Percentiles rank a stretch among this genome's conserved stretches.
Conservation (phyloP, 2,113 vertebrate species). For the Sinocyclocheilus anshuiensis region DNA sequence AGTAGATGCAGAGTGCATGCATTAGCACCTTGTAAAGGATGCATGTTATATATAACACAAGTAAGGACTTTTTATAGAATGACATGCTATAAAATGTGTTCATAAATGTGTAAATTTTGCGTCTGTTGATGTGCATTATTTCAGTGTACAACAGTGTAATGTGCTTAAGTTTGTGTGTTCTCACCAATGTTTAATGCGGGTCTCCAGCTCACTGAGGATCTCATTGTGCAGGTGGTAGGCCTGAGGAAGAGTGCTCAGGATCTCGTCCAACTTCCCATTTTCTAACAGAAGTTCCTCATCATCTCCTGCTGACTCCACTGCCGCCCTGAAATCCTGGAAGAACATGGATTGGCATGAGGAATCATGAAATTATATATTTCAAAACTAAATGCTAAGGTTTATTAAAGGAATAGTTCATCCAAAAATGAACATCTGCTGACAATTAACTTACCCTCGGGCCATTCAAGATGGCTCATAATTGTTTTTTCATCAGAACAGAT, state of each 20-base stretch:
- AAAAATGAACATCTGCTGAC: no score
- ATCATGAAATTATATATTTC: neutral
- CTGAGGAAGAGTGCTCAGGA: constrained; percentile 85
- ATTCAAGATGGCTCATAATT: no score
- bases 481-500: no score
- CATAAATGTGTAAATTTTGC: neutral
- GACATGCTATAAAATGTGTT: neutral
- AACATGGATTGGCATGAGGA: neutral
- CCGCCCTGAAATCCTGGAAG: constrained; percentile 84
- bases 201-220: constrained; percentile 84
- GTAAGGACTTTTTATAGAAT: neutral
- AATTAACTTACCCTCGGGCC: no score
- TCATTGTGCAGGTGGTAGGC: constrained; percentile 83
- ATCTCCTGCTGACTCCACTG: constrained; percentile 73
- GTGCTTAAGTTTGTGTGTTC: neutral
- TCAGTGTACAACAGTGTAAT: neutral
- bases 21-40: constrained; percentile 16
- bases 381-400: neutral
- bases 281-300: constrained; percentile 74
- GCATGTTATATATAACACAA: neutral
- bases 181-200: constrained; percentile 85
- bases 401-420: no score
- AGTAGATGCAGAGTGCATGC: neutral
- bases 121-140: neutral
- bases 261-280: constrained; percentile 80